Evolutionary conservation across 2,113 vertebrate species (phyloP), one percentile per base, ranked within the genome.

Genomic region (Strix uralensis): DNA sequence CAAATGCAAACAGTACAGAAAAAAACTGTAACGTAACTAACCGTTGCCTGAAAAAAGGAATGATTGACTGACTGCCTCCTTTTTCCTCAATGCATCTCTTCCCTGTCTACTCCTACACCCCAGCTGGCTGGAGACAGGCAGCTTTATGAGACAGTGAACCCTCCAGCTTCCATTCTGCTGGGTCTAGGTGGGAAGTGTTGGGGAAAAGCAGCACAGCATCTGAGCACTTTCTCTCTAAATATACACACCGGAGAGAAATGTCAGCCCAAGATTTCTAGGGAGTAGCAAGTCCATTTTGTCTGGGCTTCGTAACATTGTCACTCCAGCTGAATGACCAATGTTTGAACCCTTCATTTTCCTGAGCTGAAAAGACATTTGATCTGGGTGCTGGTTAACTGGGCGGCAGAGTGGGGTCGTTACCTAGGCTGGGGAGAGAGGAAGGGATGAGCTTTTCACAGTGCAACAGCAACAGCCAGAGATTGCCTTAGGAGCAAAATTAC

Each of bases 21-120:
- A 97, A 87, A 72, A 91, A 55, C 57, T 61, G 75, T 75, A 65
- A 87, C 3, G 1, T 66, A 96, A 98, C 98, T 97, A 98, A 91
- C 97, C 98, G 90, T 84, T 98, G 99, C 98, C 97, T 98, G 98
- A 96, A 18, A 97, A 52, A 62, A 96, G 96, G 97, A 97, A 97
- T 97, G 98, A 97, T 86, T 98, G 96, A 98, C 95, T 98, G 95
- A 98, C 97, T 98, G 98, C 97, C 98, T 97, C 96, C 97, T 97
- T 94, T 97, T 5, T 80, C 96, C 94, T 82, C 29, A 10, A 19
- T 47, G 95, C 98, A 95, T 95, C 92, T 82, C 87, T 52, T 75
- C 91, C 96, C 93, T 2, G 5, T 80, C 92, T 94, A 51, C 96
- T 95, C 96, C 94, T 44, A 62, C 92, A 59, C 79, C 96, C 86